Base-by-base conservation (phyloP, 2,113 vertebrate species). In the Pedetes capensis region DNA sequence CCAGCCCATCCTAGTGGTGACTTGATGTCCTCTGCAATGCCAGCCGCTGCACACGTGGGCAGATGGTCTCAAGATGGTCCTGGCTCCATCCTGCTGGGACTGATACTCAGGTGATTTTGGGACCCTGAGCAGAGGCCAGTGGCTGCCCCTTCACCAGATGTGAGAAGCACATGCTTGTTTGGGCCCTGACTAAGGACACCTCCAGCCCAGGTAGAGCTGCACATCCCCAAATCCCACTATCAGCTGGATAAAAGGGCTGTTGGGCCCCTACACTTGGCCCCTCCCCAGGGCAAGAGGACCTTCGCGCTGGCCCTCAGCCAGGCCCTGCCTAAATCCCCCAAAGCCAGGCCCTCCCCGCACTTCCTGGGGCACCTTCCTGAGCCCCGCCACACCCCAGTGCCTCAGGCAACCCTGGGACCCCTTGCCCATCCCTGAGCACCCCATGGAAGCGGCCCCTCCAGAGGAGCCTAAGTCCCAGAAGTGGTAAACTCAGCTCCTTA, bases 171-270 rank as follows among this genome's bases (percentile, higher is more conserved):
- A 2, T 13, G 51, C 42, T 13, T 27, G 22, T 34, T 14, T 66
- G n/a, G 69, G 18, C 47, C 51, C 32, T 47, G 3, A 49, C 14
- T 11, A 32, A 78, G 32, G 13, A 0, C 3, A 13, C 16, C 34
- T 34, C n/a, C 39, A 23, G 57, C 16, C 53, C 74, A 25, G 74
- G 17, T n/a, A 12, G 37, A 27, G 9, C 34, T 32, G 6, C 7
- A 3, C 1, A 6, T 63, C 51, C 42, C 27, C 9, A 20, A 32
- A n/a, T 4, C 25, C 32, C 44, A 66, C 5, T 12, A 27, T 49
- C 29, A 6, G 42, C 20, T 32, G 47, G 49, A 20, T 51, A 17
- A 8, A 0, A 0, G 12, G 49, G 68, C 42, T 57, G 8, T 0
- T 0, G 32, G 25, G 42, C 23, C 51, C 57, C 71, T 37, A 25